Percentiles rank a stretch among this genome's conserved stretches.
phyloP scores from a whole-genome alignment of 1,140 invertebrate species.

The Drosophila persimilis region DNA sequence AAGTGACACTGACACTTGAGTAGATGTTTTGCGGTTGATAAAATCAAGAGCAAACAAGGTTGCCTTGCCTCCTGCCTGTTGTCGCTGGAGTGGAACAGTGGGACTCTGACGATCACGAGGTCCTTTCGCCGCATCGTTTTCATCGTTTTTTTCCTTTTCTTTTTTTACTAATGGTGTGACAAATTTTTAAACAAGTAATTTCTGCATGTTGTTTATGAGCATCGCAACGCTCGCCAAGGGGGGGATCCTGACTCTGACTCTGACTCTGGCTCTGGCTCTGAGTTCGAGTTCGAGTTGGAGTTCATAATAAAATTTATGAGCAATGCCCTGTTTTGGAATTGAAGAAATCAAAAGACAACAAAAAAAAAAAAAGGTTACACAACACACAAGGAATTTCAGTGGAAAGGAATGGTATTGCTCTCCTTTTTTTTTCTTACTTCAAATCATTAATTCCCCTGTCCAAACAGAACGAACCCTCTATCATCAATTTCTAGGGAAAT shows the following conservation, averaged over 20 bases:
- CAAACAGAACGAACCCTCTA: too few relatives aligned
- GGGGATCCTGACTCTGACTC: slow-evolving; percentile 14
- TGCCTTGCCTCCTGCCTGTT: neutral
- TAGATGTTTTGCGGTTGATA: slow-evolving; percentile 82
- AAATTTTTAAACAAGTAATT: slow-evolving; percentile 82
- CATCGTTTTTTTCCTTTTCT: slow-evolving; percentile 32
- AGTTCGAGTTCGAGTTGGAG: slow-evolving; percentile 30
- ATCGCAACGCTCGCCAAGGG: slow-evolving; percentile 70
- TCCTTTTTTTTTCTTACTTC: slow-evolving; percentile 11
- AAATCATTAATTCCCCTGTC: too few relatives aligned
- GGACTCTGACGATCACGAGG: slow-evolving; percentile 44
- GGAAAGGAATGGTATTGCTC: slow-evolving; percentile 33
- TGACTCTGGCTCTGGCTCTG: neutral
- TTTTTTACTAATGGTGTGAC: slow-evolving; percentile 78
- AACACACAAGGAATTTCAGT: slow-evolving; percentile 38
- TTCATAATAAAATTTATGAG: slow-evolving; percentile 81
- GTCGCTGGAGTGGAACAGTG: slow-evolving; percentile 16
- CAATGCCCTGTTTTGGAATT: slow-evolving; percentile 61
- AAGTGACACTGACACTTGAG: slow-evolving; percentile 81
- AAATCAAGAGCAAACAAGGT: slow-evolving; percentile 80
- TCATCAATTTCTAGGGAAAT: slow-evolving; percentile 38
- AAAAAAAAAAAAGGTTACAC: slow-evolving; percentile 9
- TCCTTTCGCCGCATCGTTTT: slow-evolving; percentile 74
- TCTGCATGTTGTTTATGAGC: slow-evolving; percentile 81
- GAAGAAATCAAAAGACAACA: slow-evolving; percentile 31